Evolutionary conservation across 2,797 vertebrate species (phyloP).

Genomic region (Cynopterus sphinx): DNA sequence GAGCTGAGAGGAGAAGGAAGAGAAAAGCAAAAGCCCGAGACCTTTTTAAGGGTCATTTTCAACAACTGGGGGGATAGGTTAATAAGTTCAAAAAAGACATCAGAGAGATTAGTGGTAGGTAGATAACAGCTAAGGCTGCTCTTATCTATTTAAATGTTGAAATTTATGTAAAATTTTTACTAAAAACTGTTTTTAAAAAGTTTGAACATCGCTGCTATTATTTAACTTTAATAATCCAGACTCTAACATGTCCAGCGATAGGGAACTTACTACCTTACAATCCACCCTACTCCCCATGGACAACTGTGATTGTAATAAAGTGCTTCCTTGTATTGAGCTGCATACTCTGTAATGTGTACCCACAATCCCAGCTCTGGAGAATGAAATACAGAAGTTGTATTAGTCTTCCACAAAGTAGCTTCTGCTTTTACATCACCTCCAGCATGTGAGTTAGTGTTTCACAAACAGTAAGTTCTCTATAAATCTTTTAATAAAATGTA

Average conservation of each 20-base stretch:
- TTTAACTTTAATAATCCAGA: background rate
- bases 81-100: background rate
- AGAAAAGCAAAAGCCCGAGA: background rate
- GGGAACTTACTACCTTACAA: background rate
- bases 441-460: background rate
- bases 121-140: background rate
- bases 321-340: background rate
- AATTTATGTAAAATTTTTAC: background rate
- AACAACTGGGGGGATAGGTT: background rate
- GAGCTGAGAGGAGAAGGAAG: background rate
- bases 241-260: background rate
- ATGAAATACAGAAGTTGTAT: background rate
- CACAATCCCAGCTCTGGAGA: background rate
- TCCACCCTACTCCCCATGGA: background rate
- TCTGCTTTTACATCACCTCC: background rate
- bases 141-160: background rate
- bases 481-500: background rate
- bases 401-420: background rate
- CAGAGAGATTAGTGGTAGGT: background rate
- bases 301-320: background rate
- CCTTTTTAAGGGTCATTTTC: background rate
- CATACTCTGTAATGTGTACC: background rate
- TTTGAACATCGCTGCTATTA: background rate
- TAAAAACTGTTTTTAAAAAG: background rate
- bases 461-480: background rate